phyloP scores from a whole-genome alignment of 2,113 vertebrate species.

The Plestiodon gilberti region DNA sequence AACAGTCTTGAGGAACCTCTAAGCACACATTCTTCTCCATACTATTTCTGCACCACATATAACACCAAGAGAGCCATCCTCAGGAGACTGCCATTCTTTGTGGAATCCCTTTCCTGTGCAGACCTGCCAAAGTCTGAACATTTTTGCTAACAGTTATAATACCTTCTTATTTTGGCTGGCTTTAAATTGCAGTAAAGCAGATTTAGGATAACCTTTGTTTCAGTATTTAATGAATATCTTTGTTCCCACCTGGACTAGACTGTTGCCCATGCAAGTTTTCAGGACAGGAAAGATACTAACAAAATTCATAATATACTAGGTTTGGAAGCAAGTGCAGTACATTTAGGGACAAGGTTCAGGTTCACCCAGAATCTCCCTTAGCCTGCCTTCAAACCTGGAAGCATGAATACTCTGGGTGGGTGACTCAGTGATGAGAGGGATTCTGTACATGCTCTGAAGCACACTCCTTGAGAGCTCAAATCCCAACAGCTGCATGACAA shows the following conservation, averaged over 20 bases:
- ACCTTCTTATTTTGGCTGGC: background rate
- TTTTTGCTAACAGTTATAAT: background rate
- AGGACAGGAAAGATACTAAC: background rate
- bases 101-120: background rate
- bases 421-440: background rate
- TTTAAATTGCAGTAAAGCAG: background rate
- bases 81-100: background rate
- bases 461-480: background rate
- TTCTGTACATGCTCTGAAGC: background rate
- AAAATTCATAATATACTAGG: background rate
- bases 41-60: background rate
- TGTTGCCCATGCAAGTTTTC: background rate
- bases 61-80: background rate
- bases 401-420: background rate
- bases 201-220: background rate
- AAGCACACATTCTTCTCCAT: background rate
- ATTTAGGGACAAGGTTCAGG: background rate
- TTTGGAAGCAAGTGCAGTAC: background rate
- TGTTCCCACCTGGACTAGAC: too few relatives aligned
- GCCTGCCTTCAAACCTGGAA: background rate
- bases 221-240: background rate
- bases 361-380: background rate
- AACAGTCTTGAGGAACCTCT: background rate
- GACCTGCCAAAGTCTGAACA: background rate
- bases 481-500: background rate